Conservation (phyloP, 2,797 vertebrate genomes). For the Sebastes vulpes region DNA sequence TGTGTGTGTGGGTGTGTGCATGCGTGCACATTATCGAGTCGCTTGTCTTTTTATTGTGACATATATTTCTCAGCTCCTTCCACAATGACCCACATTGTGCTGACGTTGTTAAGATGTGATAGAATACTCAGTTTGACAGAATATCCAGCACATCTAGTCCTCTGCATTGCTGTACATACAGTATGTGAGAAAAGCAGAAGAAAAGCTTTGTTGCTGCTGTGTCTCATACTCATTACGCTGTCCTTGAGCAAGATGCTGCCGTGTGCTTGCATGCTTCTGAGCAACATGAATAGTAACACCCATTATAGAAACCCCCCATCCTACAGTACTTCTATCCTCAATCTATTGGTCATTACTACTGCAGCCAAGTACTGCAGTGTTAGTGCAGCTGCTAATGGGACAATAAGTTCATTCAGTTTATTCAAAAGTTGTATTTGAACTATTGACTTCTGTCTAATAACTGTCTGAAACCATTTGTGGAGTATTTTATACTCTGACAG, state of each 20-base stretch:
- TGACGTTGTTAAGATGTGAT: slow-evolving; percentile 6
- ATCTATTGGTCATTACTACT: slow-evolving; percentile 24
- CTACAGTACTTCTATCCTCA: background rate
- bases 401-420: background rate
- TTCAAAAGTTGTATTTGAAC: background rate
- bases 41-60: slow-evolving; percentile 39
- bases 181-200: background rate
- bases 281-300: background rate
- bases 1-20: background rate
- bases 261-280: background rate
- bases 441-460: background rate
- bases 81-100: slow-evolving; percentile 15
- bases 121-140: slow-evolving; percentile 26
- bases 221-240: background rate
- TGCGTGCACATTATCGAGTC: background rate
- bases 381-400: background rate
- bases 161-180: background rate
- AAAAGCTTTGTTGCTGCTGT: background rate
- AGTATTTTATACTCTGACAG: background rate
- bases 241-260: slow-evolving; percentile 9
- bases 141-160: slow-evolving; percentile 12
- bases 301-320: background rate
- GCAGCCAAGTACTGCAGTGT: slow-evolving; percentile 14
- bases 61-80: slow-evolving; percentile 23
- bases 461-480: background rate